Evolutionary conservation across 2,113 vertebrate species (phyloP).

Genomic region (Rhinoptilus africanus): DNA sequence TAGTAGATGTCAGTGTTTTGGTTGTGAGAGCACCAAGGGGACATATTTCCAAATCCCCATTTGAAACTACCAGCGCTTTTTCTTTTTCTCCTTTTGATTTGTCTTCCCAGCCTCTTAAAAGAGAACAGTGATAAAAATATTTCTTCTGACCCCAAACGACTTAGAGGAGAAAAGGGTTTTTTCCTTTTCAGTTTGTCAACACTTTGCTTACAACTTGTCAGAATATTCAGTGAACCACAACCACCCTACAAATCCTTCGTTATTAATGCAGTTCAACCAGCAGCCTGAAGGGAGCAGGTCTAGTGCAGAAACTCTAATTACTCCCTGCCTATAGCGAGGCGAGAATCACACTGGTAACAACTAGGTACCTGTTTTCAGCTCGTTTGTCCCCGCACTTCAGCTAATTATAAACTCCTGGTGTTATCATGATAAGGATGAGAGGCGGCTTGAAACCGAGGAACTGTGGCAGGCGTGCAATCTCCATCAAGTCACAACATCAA

Average conservation of each 20-base stretch:
- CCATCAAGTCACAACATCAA: neutral
- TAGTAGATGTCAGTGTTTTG: neutral
- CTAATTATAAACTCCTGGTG: conserved; percentile 9
- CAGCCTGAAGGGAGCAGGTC: neutral
- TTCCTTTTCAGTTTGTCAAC: conserved; percentile 9
- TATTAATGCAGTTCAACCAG: neutral
- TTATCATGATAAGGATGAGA: neutral
- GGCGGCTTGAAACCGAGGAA: neutral
- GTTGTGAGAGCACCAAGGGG: neutral
- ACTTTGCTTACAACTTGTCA: conserved; percentile 22
- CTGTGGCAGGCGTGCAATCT: neutral
- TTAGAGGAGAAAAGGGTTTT: neutral
- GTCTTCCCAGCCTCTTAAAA: neutral
- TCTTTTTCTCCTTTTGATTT: neutral
- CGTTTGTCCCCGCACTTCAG: neutral
- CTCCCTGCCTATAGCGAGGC: neutral
- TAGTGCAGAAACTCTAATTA: neutral
- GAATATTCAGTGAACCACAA: conserved; percentile 28
- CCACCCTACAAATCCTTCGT: neutral
- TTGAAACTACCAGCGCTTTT: neutral
- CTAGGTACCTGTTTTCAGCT: neutral
- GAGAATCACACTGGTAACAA: neutral
- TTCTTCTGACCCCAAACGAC: conserved; percentile 16
- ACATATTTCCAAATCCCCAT: neutral
- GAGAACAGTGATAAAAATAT: conserved; percentile 1